Conservation (phyloP, 2,797 vertebrate genomes). For the Rhynchonycteris naso region DNA sequence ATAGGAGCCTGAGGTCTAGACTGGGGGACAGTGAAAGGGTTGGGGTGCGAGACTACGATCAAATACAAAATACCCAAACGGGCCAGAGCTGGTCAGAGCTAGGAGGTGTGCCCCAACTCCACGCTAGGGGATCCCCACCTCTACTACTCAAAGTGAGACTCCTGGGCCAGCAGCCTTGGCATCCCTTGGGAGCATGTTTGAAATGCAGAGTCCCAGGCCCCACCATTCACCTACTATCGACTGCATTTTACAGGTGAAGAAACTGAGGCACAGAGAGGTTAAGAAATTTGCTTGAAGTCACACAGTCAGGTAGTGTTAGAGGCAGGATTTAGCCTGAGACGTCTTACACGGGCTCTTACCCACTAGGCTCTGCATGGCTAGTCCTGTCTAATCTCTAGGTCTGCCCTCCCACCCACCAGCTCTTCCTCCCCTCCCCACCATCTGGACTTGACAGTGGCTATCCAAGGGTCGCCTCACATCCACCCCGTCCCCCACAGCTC, state of each 20-base stretch:
- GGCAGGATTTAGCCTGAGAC: background rate
- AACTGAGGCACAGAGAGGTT: background rate
- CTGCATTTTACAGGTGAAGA: background rate
- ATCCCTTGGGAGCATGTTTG: background rate
- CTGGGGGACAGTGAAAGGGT: accelerated
- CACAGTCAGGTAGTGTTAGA: background rate
- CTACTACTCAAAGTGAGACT: background rate
- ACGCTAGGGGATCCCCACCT: accelerated
- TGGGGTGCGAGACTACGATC: background rate
- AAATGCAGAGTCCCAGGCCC: background rate
- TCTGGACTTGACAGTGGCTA: background rate
- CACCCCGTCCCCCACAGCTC: accelerated
- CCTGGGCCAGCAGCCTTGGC: background rate
- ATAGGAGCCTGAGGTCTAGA: background rate
- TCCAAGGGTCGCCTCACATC: background rate
- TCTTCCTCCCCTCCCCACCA: background rate
- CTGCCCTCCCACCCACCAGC: background rate
- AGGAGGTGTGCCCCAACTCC: too few species aligned
- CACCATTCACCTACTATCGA: background rate
- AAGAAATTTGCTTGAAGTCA: background rate
- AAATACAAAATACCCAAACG: background rate
- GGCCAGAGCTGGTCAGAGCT: background rate
- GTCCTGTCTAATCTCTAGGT: background rate
- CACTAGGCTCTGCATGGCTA: background rate
- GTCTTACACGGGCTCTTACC: accelerated